These are phyloP conservation scores for Fulica atra DNA, from an alignment of 2,113 vertebrate species.

Conservation along the genomic window DNA sequence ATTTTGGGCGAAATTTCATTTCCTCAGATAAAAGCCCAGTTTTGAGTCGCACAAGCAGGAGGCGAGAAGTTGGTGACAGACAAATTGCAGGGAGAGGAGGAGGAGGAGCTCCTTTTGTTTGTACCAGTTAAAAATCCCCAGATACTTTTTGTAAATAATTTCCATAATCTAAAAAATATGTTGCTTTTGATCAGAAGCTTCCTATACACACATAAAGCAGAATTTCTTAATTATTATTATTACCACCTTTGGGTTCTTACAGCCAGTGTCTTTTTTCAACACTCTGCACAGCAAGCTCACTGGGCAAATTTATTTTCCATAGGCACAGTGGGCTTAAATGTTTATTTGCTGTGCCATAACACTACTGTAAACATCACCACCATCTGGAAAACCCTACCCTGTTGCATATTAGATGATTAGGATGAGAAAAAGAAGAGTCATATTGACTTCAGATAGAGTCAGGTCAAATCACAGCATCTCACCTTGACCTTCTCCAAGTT, in stretches of 20 bases:
- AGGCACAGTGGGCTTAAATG: background rate
- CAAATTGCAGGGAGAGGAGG: background rate
- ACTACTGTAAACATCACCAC: background rate
- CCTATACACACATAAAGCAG: background rate
- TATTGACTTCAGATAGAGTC: background rate
- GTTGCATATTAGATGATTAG: background rate
- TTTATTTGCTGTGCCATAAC: background rate
- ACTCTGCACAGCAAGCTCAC: rapidly evolving
- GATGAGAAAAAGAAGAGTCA: background rate
- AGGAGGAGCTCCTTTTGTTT: background rate
- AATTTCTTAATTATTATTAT: background rate
- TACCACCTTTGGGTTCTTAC: background rate
- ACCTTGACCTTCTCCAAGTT: background rate
- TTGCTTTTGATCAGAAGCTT: background rate
- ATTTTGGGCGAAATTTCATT: slow-evolving; percentile 11
- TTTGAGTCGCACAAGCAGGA: background rate
- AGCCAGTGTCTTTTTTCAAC: background rate
- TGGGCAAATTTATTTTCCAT: background rate
- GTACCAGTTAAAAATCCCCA: background rate
- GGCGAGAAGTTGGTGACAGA: background rate
- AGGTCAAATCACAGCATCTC: background rate
- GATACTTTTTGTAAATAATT: background rate
- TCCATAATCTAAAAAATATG: background rate
- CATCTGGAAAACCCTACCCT: background rate
- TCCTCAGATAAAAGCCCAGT: slow-evolving; percentile 11